A percentile compares a stretch with the other conserved stretches of the same genome.
phyloP scores from a whole-genome alignment of 2,113 vertebrate genomes.

The Cynopterus brachyotis region DNA sequence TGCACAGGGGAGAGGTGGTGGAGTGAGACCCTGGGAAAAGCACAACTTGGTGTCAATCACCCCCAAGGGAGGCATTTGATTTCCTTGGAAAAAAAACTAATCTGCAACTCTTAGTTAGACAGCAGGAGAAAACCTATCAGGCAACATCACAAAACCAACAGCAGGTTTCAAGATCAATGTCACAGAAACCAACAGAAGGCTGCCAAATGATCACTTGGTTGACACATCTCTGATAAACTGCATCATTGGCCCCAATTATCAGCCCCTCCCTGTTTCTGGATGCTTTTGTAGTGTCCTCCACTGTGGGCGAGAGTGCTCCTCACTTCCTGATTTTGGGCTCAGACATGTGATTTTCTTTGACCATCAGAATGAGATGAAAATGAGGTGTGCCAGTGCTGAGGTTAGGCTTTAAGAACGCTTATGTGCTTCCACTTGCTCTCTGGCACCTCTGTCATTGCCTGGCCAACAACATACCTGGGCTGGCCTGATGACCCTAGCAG shows the following conservation, averaged over 20 bases:
- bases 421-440: not conserved
- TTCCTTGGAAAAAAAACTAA: not conserved
- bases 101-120: not conserved
- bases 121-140: not conserved
- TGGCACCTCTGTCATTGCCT: not conserved
- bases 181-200: not conserved
- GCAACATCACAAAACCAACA: not conserved
- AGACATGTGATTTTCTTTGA: not conserved
- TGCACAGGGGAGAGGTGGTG: not conserved
- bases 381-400: not conserved
- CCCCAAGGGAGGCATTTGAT: not conserved
- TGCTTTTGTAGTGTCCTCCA: not conserved
- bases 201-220: not conserved
- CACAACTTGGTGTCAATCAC: not conserved
- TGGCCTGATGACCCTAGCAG: not conserved
- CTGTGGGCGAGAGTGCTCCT: not conserved
- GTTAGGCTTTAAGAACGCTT: not conserved
- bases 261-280: not conserved
- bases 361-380: not conserved
- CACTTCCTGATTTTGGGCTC: not conserved
- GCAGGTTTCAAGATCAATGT: no score
- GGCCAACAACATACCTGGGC: not conserved
- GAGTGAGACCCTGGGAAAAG: not conserved
- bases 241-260: not conserved
- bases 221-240: not conserved